Conservation (phyloP, 1,140 invertebrate genomes). For the Cydia amplana region DNA sequence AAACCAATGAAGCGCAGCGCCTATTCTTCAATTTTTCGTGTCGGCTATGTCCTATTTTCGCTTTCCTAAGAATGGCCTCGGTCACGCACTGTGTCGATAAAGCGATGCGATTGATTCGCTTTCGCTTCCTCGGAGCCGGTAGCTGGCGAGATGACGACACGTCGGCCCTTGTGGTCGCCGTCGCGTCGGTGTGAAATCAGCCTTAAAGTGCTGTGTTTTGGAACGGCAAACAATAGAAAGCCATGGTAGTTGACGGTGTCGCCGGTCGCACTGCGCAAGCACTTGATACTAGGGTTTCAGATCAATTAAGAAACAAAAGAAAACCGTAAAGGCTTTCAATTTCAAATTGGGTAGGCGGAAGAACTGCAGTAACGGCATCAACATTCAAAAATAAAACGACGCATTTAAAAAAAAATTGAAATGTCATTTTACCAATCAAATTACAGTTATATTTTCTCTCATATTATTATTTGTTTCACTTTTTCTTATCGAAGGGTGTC, state of each 20-base stretch:
- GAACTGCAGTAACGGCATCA: background rate
- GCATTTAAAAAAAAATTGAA: conserved; percentile 9
- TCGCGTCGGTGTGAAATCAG: conserved; percentile 49
- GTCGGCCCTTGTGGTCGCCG: conserved; percentile 57
- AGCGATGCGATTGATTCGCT: conserved; percentile 68
- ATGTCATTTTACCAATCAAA: background rate
- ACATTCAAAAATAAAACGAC: conserved; percentile 12
- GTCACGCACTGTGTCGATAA: conserved; percentile 64
- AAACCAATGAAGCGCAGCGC: conserved; percentile 52
- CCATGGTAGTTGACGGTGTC: conserved; percentile 8
- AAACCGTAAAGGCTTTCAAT: background rate
- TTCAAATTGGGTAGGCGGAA: background rate
- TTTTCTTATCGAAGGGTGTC: background rate
- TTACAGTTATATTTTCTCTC: background rate
- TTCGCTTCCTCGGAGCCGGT: conserved; percentile 62
- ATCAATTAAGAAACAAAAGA: conserved; percentile 35
- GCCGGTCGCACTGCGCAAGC: conserved; percentile 14
- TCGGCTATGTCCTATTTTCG: conserved; percentile 62
- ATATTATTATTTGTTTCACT: conserved; percentile 3
- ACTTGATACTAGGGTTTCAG: conserved; percentile 27
- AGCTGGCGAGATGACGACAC: conserved; percentile 61
- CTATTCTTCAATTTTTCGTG: conserved; percentile 65
- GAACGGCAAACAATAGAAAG: conserved; percentile 33
- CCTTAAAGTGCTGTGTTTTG: conserved; percentile 46
- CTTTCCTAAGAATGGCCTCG: conserved; percentile 74